These are phyloP conservation scores for Apaloderma vittatum DNA, from an alignment of 2,113 vertebrate genomes.

Conservation along the genomic window DNA sequence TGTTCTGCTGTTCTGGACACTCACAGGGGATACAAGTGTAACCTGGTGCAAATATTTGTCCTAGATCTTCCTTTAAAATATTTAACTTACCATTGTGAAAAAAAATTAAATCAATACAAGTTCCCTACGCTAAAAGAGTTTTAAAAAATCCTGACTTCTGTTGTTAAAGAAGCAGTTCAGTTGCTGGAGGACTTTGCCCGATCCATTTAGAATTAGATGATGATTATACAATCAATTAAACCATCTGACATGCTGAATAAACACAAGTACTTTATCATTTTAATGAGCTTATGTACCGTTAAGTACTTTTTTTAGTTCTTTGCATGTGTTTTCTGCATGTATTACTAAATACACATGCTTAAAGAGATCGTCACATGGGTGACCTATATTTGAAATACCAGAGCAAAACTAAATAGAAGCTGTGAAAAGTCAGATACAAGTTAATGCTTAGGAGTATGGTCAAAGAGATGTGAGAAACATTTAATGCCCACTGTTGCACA, in stretches of 20 bases:
- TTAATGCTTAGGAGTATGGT: neutral
- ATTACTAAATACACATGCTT: conserved; percentile 38
- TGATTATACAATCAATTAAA: conserved; percentile 74
- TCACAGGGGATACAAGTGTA: neutral
- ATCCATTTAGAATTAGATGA: conserved; percentile 56
- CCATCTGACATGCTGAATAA: conserved; percentile 72
- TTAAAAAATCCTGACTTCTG: neutral
- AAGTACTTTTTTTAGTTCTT: conserved; percentile 48
- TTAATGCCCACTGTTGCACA: neutral
- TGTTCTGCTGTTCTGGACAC: neutral
- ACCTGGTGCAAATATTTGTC: conserved; percentile 11
- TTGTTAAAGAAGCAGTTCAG: conserved; percentile 41
- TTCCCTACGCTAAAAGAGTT: neutral
- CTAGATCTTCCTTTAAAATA: conserved; percentile 19
- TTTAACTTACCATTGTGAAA: neutral
- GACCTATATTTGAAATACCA: conserved; percentile 47
- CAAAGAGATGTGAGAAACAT: neutral
- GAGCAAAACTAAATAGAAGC: neutral
- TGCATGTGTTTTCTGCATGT: conserved; percentile 48
- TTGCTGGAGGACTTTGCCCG: conserved; percentile 53
- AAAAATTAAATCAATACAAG: neutral
- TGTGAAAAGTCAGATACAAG: neutral
- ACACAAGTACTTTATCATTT: conserved; percentile 65
- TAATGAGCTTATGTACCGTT: conserved; percentile 57
- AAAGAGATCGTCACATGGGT: neutral